Evolutionary conservation across 2,113 vertebrate species (phyloP).

Genomic region (Elephantulus edwardii): DNA sequence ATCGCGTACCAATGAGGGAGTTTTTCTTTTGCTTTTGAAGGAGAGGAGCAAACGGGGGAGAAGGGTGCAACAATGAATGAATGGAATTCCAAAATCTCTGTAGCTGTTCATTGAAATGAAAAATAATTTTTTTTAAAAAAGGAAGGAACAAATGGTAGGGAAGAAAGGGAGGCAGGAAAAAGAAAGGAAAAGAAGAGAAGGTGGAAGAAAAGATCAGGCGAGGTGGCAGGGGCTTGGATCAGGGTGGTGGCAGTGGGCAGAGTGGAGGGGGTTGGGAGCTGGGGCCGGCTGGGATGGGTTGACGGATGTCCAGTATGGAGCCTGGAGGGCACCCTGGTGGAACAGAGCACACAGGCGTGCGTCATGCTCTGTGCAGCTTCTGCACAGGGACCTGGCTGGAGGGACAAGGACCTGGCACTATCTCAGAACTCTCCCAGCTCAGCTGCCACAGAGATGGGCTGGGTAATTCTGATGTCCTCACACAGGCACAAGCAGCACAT

Average conservation of each 20-base stretch:
- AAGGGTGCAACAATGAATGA: too few relatives aligned
- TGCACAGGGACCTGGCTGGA: neutral
- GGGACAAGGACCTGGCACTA: neutral
- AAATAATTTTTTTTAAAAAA: too few relatives aligned
- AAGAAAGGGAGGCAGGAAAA: accelerated
- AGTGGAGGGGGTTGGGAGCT: too few relatives aligned
- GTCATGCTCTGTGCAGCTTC: too few relatives aligned
- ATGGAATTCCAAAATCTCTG: too few relatives aligned
- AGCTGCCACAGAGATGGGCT: accelerated
- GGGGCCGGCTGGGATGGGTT: accelerated
- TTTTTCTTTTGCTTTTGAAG: too few relatives aligned
- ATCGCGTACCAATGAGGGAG: too few relatives aligned
- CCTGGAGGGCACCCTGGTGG: too few relatives aligned
- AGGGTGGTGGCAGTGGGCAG: accelerated
- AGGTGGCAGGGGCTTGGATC: neutral
- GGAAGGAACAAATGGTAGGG: neutral
- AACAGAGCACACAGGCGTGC: neutral
- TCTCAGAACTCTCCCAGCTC: neutral
- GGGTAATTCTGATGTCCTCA: neutral
- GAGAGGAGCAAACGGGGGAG: too few relatives aligned
- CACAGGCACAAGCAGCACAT: accelerated
- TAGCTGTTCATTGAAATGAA: too few relatives aligned
- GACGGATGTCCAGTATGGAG: accelerated
- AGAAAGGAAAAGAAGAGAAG: too few relatives aligned
- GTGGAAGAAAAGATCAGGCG: neutral